Base-by-base conservation (phyloP, 2,113 vertebrate species). In the Ciconia boyciana region DNA sequence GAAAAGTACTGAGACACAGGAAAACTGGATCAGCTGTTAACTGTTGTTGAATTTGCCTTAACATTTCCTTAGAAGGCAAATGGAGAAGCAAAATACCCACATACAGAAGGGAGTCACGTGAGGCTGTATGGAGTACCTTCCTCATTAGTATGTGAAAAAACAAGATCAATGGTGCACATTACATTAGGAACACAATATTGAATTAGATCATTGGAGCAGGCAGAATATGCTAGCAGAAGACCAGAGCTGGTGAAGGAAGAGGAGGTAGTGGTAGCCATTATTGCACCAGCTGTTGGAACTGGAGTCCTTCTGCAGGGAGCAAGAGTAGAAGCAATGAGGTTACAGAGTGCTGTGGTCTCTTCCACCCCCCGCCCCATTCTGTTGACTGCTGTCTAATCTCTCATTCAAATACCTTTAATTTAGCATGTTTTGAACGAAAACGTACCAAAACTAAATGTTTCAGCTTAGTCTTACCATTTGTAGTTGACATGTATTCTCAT, bases 301-400 rank as follows among this genome's bases (percentile, higher is more conserved):
- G 28, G 14, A 62, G 19, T 34, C 17, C 48, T 81, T 87, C 60
- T 85, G 21, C 60, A 68, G 28, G 8, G 16, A 87, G 25, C 22
- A 75, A n/a, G 34, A 44, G 5, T 48, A 9, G 15, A 92, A 86
- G 32, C 16, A 78, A 25, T 9, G 36, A 72, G 16, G 6, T 39
- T 79, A 60, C 1, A 36, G 32, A 36, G 9, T 44, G 12, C 16
- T 76, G 39, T n/a, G 9, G 3, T 78, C 13, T 81, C 21, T 82
- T 82, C 5, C n/a, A 51, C 44, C 13, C 10, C 3, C 6, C 7
- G 3, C 2, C 6, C 4, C 18, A 16, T 88, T 76, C 48, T 84
- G 25, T 60, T 71, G 15, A 39, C 14, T 0, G 0, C 29, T 69
- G 3, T 75, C 5, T 61, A 24, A 11, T 49, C 10, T 51, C 34